Percentiles rank a stretch among this genome's conserved stretches.
These are phyloP conservation scores for Pristionchus arcanus DNA, from an alignment of 2,888 invertebrate genomes.

Conservation along the genomic window DNA sequence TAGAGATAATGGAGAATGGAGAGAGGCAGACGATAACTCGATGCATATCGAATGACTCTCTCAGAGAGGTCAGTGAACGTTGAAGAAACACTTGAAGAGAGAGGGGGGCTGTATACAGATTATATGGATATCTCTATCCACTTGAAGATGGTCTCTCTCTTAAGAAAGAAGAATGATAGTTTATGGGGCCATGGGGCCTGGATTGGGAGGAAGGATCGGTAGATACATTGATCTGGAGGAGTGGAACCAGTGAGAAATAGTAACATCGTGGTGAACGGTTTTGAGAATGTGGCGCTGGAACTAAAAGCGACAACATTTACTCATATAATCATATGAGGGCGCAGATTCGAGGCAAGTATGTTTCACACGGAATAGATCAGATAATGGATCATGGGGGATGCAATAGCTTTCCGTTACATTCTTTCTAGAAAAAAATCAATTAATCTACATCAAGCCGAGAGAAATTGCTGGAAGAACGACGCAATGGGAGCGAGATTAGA, in stretches of 20 bases:
- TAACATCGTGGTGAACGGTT: neutral
- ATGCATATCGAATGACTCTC: slow-evolving; percentile 24
- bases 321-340: no score
- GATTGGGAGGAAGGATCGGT: neutral
- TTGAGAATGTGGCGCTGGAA: neutral
- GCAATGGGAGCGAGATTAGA: no score
- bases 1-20: no score
- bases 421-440: no score
- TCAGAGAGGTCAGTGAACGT: slow-evolving; percentile 19
- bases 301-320: neutral
- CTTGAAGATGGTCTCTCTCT: slow-evolving; percentile 31
- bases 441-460: no score
- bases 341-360: no score
- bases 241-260: neutral
- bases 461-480: no score
- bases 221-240: slow-evolving; percentile 5
- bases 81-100: slow-evolving; percentile 26
- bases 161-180: slow-evolving; percentile 41
- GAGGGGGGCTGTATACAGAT: slow-evolving; percentile 38
- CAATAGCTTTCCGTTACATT: no score
- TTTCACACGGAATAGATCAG: no score
- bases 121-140: slow-evolving; percentile 47
- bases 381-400: no score
- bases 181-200: neutral
- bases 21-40: no score